These are phyloP conservation scores for Bombus huntii DNA, from an alignment of 1,140 invertebrate genomes.

Conservation along the genomic window DNA sequence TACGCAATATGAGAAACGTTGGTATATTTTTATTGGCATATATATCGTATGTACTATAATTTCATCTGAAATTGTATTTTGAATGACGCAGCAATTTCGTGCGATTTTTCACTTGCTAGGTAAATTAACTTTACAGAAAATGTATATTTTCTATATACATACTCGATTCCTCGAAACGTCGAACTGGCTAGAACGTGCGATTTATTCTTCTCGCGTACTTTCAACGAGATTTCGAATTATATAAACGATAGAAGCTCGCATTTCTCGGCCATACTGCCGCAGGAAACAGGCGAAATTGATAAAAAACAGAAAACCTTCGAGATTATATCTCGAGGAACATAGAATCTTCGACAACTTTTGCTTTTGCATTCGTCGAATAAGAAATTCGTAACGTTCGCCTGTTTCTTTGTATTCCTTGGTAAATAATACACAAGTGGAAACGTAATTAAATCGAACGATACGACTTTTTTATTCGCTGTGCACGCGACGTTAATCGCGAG, in stretches of 20 bases:
- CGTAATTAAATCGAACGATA: neutral
- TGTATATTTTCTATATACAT: neutral
- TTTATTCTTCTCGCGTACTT: neutral
- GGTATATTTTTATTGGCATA: no score
- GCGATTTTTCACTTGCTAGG: neutral
- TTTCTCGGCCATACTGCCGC: neutral
- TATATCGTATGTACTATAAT: neutral
- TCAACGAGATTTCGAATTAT: neutral
- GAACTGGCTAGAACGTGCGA: neutral
- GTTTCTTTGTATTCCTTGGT: neutral
- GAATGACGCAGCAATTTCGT: neutral
- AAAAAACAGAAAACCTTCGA: neutral
- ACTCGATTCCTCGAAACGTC: neutral
- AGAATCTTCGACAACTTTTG: neutral
- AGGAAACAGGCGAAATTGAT: neutral
- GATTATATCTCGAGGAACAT: no score
- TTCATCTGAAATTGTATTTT: neutral
- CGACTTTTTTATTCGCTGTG: neutral
- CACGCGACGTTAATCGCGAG: neutral
- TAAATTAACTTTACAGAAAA: neutral
- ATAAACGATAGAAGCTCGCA: neutral
- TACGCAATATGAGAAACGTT: neutral
- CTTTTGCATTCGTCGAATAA: neutral
- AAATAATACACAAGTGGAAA: neutral
- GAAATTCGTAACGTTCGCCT: neutral